Evolutionary conservation across 2,888 invertebrate species (phyloP).

Genomic region (Drosophila colorata): DNA sequence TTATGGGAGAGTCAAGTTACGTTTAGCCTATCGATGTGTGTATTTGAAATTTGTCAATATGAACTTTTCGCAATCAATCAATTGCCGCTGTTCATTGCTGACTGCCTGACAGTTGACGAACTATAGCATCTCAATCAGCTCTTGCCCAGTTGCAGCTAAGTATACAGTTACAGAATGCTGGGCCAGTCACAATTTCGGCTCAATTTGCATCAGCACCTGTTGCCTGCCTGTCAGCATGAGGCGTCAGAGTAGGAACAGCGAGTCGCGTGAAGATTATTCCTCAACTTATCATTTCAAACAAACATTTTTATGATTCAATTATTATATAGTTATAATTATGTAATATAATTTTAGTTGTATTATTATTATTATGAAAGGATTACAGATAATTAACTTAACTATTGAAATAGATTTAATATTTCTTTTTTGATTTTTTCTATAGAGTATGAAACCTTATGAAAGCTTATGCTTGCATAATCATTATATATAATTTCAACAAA

Average conservation of each 20-base stretch:
- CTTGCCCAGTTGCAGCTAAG: too few species aligned
- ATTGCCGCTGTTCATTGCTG: background rate
- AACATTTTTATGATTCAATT: too few species aligned
- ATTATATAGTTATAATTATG: too few species aligned
- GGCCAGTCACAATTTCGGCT: background rate
- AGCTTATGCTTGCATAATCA: background rate
- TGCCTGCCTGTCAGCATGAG: background rate
- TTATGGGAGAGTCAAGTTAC: background rate
- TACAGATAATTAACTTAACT: too few species aligned
- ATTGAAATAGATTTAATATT: too few species aligned
- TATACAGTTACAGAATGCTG: background rate
- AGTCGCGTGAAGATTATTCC: too few species aligned
- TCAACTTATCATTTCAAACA: too few species aligned
- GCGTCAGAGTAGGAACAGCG: too few species aligned
- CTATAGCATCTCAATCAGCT: background rate
- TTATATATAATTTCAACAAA: background rate
- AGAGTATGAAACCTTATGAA: too few species aligned
- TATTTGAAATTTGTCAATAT: background rate
- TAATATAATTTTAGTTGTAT: too few species aligned
- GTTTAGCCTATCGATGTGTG: background rate
- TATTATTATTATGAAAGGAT: too few species aligned
- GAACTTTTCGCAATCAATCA: constrained; percentile 1
- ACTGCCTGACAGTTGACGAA: background rate
- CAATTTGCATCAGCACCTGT: constrained; percentile 16
- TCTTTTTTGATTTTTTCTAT: too few species aligned